Evolutionary conservation across 92 coral and sea anemone genomes (phyloP), one percentile per base, ranked within the genome.

Genomic region (Muricea muricata): DNA sequence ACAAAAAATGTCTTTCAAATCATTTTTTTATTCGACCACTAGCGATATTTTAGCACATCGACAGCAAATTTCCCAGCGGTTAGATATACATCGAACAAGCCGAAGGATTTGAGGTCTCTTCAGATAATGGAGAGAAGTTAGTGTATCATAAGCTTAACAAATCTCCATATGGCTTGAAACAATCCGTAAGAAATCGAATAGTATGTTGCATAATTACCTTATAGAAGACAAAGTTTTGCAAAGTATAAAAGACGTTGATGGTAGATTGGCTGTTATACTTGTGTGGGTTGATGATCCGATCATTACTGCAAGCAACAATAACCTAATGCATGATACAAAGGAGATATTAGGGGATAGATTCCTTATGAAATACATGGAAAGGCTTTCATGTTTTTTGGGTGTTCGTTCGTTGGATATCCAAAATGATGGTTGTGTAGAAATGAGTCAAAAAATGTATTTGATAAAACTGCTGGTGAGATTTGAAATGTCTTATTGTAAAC

Each of bases 331-430:
- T 66, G 69, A 87, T 30, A 69, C 83, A 26, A 86, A 89, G 45
- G 63, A 56, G 29, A 85, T 80, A 65, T 56, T 85, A 66, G 40
- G 50, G 73, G 67, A 75, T 65, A 85, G 54, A 40, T 89, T 89
- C 32, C 81, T 41, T 12, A 89, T 89, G 92, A 89, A 85, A 48
- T 89, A 89, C 57, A 50, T 88, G 30, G 92, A 89, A 28, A 70
- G 65, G 73, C 85, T 89, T 52, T 77, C 88, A 47, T 71, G 70
- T 52, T 78, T 78, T 7, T 50, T 69, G 26, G 86, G 79, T 11
- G 48, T 69, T 33, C 79, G 69, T 69, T 82, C 69, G 26, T n/a
- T n/a, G n/a, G n/a, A n/a, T 37, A 50, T 68, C 20, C 75, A 65
- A 56, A 31, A 30, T 6, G 24, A 7, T 32, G 68, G 47, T 29